Conservation (phyloP, 2,113 vertebrate genomes). For the Syngnathus scovelli region DNA sequence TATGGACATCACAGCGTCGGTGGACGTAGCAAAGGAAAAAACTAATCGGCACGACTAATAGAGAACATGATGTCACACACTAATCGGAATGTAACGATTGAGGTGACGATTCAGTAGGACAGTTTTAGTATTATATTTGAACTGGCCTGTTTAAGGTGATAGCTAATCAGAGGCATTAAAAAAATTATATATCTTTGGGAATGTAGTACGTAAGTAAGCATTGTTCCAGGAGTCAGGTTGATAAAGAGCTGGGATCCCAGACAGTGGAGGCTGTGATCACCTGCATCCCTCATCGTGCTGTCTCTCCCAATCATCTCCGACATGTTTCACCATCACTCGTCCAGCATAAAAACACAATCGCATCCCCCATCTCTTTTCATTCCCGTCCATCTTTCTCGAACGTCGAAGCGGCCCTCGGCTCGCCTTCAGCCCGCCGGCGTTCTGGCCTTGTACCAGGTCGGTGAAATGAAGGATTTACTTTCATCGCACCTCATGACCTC, state of each 20-base stretch:
- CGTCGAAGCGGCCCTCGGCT: neutral
- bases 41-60: neutral
- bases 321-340: slow-evolving; percentile 21
- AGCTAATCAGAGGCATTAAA: neutral
- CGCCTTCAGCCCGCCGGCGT: slow-evolving; percentile 20
- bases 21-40: neutral
- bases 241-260: slow-evolving; percentile 17
- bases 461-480: slow-evolving; percentile 66
- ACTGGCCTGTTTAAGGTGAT: neutral
- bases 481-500: slow-evolving; percentile 50
- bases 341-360: slow-evolving; percentile 11
- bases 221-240: slow-evolving; percentile 11
- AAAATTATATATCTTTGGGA: neutral
- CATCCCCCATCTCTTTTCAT: slow-evolving; percentile 23
- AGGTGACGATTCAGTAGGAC: neutral
- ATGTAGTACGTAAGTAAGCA: neutral
- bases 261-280: slow-evolving; percentile 10
- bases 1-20: neutral
- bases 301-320: slow-evolving; percentile 9
- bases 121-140: neutral
- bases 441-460: slow-evolving; percentile 29
- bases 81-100: neutral
- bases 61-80: neutral
- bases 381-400: slow-evolving; percentile 14
- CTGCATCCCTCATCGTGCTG: neutral